These are phyloP conservation scores for Zeus faber DNA, from an alignment of 2,113 vertebrate genomes.

Conservation along the genomic window DNA sequence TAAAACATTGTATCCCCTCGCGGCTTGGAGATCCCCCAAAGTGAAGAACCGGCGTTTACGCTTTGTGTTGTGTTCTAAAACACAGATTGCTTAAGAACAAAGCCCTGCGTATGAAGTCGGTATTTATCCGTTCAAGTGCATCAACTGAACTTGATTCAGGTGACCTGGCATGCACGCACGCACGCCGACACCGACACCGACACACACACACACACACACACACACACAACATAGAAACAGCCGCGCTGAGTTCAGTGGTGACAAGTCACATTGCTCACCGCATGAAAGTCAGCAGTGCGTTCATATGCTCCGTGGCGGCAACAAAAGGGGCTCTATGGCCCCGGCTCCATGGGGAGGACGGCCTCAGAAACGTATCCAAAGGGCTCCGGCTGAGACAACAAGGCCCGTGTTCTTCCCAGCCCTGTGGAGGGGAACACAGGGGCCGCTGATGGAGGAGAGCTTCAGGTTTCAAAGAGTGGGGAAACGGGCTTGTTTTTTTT, in stretches of 20 bases:
- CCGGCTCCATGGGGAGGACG: constrained; percentile 42
- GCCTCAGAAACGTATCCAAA: constrained; percentile 54
- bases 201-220: neutral
- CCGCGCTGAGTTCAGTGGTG: constrained; percentile 8
- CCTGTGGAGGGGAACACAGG: constrained; percentile 14
- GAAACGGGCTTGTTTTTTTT: constrained; percentile 2
- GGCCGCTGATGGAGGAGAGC: neutral
- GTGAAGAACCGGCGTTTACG: too few relatives aligned
- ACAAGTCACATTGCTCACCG: constrained; percentile 60
- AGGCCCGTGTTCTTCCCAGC: constrained; percentile 57
- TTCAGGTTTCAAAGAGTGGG: constrained; percentile 54
- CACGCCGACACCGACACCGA: neutral
- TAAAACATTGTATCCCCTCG: too few relatives aligned
- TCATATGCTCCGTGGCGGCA: constrained; percentile 69
- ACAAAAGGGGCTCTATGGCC: constrained; percentile 56
- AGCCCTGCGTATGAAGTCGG: too few relatives aligned
- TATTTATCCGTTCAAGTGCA: too few relatives aligned
- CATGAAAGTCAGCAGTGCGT: constrained; percentile 63
- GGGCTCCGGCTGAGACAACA: constrained; percentile 59
- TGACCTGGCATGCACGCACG: neutral
- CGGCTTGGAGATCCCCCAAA: too few relatives aligned
- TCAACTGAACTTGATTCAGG: too few relatives aligned
- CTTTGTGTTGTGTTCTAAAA: too few relatives aligned
- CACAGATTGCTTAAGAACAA: too few relatives aligned
- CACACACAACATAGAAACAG: neutral